Percentiles rank a stretch among this genome's conserved stretches.
Conservation (phyloP, 2,113 vertebrate species). For the Microcebus ravelobensis region DNA sequence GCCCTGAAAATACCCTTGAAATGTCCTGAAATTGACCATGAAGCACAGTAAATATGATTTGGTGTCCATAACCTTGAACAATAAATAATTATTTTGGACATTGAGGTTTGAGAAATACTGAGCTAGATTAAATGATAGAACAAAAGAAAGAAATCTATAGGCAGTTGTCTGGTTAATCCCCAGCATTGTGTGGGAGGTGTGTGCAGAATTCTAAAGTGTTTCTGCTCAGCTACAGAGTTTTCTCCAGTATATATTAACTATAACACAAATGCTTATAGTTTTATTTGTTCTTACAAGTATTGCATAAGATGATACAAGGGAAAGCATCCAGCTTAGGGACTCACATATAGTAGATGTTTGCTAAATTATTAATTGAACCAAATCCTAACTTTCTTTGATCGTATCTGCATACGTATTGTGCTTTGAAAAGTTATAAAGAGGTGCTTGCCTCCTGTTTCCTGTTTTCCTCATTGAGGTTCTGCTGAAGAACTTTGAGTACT, state of each 20-base stretch:
- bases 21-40: constrained; percentile 55
- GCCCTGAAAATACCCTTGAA: constrained; percentile 51
- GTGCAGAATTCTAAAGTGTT: background rate
- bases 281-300: background rate
- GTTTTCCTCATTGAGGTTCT: background rate
- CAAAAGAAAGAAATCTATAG: background rate
- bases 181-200: background rate
- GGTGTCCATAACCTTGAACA: background rate
- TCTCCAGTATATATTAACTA: background rate
- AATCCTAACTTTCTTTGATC: background rate
- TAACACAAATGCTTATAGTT: background rate
- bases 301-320: background rate
- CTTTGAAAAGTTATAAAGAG: background rate
- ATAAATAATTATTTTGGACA: constrained; percentile 54
- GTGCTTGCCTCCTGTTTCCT: background rate
- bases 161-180: constrained; percentile 37
- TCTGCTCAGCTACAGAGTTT: background rate
- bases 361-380: background rate
- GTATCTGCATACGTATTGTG: background rate
- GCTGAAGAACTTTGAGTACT: background rate
- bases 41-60: constrained; percentile 55
- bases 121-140: constrained; percentile 60
- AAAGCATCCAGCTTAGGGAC: background rate
- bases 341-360: background rate
- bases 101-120: constrained; percentile 39